These are phyloP conservation scores for Pollenia angustigena DNA, from an alignment of 2,888 invertebrate species.

Conservation along the genomic window DNA sequence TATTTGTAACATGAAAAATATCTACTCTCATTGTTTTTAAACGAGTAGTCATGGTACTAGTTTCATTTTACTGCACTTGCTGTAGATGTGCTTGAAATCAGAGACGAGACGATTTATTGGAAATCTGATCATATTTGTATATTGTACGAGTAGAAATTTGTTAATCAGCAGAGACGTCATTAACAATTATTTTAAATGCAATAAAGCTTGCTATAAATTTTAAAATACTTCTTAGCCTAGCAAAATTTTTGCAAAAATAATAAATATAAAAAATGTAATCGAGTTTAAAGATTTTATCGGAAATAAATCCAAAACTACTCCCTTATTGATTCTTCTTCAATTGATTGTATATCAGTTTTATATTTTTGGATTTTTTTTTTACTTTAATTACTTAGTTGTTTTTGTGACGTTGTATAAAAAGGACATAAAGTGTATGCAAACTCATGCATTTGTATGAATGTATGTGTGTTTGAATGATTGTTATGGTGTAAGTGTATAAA, in stretches of 20 bases:
- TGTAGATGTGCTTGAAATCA: constrained; percentile 17
- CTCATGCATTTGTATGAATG: neutral
- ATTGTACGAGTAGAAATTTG: neutral
- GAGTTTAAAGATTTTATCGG: neutral
- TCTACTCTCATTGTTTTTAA: too few relatives aligned
- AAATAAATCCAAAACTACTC: constrained; percentile 1
- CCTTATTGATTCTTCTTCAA: constrained; percentile 18
- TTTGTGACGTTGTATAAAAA: constrained; percentile 10
- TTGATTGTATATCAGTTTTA: constrained; percentile 36
- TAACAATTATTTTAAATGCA: neutral
- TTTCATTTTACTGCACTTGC: neutral
- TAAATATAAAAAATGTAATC: neutral
- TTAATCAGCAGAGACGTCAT: constrained; percentile 19
- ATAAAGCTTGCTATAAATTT: neutral
- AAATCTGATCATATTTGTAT: too few relatives aligned
- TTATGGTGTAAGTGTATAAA: constrained; percentile 9
- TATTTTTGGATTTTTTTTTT: neutral
- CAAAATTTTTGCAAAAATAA: too few relatives aligned
- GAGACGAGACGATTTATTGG: too few relatives aligned
- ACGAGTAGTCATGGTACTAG: neutral
- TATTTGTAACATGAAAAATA: too few relatives aligned
- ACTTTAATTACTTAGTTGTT: neutral
- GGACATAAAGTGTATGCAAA: constrained; percentile 2
- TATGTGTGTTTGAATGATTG: neutral
- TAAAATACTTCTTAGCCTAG: neutral